phyloP scores from a whole-genome alignment of 2,888 invertebrate genomes.

The Hoplodrina blanda region DNA sequence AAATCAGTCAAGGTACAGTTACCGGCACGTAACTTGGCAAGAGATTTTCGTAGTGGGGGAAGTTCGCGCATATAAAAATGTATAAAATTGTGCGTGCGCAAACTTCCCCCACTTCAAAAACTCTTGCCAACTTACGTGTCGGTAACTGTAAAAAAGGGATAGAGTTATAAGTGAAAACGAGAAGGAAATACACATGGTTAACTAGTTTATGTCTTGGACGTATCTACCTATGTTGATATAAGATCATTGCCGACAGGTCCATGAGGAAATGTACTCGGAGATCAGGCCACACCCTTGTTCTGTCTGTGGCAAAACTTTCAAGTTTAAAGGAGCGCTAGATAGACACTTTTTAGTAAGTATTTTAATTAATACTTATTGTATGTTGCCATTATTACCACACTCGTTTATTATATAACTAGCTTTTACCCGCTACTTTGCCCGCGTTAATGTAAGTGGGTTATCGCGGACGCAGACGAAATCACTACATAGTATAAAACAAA shows the following conservation, averaged over 20 bases:
- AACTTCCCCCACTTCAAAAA: too few relatives aligned
- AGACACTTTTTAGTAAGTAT: constrained; percentile 74
- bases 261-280: constrained; percentile 75
- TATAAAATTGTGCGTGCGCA: too few relatives aligned
- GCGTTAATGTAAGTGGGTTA: too few relatives aligned
- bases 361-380: constrained; percentile 2
- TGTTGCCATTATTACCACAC: not conserved
- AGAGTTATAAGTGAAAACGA: not conserved
- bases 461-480: too few relatives aligned
- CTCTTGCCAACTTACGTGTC: too few relatives aligned
- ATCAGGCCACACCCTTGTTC: constrained; percentile 67
- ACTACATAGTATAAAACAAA: too few relatives aligned
- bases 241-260: constrained; percentile 72
- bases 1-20: too few relatives aligned
- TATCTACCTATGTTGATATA: constrained; percentile 34
- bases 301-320: constrained; percentile 79
- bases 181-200: not conserved
- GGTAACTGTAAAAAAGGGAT: not conserved
- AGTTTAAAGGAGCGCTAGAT: constrained; percentile 78
- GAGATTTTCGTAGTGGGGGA: too few relatives aligned
- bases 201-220: not conserved
- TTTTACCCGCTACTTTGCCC: too few relatives aligned
- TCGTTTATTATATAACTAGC: not conserved
- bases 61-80: too few relatives aligned
- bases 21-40: too few relatives aligned